Conservation (phyloP, 2,113 vertebrate species). For the Cyrtonyx montezumae region DNA sequence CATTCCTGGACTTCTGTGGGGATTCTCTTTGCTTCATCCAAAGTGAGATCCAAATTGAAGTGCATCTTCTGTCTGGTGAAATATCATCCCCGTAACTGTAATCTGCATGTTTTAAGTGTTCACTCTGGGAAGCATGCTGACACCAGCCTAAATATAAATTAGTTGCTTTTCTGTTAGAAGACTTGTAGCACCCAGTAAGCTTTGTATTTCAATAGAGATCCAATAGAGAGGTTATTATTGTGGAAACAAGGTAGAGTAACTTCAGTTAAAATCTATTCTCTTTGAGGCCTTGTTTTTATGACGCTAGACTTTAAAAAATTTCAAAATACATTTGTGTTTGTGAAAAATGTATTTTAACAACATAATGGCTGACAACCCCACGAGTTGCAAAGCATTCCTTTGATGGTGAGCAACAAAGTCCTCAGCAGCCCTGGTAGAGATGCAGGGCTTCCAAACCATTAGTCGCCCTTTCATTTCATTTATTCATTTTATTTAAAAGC, state of each 20-base stretch:
- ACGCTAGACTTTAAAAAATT: slow-evolving; percentile 17
- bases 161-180: not conserved
- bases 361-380: not conserved
- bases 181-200: not conserved
- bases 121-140: not conserved
- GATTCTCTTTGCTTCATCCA: not conserved
- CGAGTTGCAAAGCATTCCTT: slow-evolving; percentile 45
- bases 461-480: slow-evolving; percentile 8
- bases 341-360: slow-evolving; percentile 59
- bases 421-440: not conserved
- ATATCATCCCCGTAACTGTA: not conserved
- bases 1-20: not conserved
- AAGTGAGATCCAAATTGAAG: not conserved
- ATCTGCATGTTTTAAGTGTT: not conserved
- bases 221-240: not conserved
- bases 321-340: slow-evolving; percentile 28
- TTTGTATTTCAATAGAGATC: not conserved
- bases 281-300: not conserved
- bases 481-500: slow-evolving; percentile 31
- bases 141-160: not conserved
- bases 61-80: not conserved
- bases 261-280: not conserved
- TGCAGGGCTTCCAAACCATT: not conserved
- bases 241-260: not conserved
- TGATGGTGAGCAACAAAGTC: slow-evolving; percentile 48